Evolutionary conservation across 2,797 vertebrate species (phyloP).

Genomic region (Pipistrellus kuhlii): DNA sequence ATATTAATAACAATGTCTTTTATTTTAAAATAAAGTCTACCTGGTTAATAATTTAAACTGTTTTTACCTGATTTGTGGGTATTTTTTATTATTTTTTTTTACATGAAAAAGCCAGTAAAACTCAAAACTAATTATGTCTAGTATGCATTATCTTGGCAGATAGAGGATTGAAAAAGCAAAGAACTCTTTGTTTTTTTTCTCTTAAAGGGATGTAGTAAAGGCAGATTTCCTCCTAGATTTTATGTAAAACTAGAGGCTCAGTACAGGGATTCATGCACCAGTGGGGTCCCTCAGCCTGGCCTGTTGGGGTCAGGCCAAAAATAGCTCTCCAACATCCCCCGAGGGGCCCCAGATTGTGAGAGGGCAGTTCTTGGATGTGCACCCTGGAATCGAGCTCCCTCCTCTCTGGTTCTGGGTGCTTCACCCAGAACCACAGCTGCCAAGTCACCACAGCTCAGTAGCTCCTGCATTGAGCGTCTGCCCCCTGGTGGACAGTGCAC

Average conservation of each 20-base stretch:
- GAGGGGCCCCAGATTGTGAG: too few species aligned
- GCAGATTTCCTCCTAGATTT: background rate
- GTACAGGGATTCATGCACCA: too few species aligned
- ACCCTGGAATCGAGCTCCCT: too few species aligned
- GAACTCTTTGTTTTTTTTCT: background rate
- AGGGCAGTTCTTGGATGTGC: too few species aligned
- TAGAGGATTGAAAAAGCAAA: background rate
- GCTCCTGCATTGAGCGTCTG: too few species aligned
- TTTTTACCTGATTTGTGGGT: background rate
- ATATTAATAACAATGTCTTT: background rate
- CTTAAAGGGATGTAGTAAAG: background rate
- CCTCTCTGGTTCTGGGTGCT: too few species aligned
- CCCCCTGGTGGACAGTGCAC: too few species aligned
- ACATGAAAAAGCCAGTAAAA: background rate
- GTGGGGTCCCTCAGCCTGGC: too few species aligned
- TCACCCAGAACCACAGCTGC: too few species aligned
- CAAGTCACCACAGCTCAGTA: too few species aligned
- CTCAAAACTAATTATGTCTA: background rate
- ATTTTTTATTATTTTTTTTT: background rate
- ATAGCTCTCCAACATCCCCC: too few species aligned
- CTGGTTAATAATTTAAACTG: background rate
- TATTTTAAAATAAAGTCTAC: constrained; percentile 28
- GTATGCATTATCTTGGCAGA: background rate
- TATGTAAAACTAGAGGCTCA: background rate
- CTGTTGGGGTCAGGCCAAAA: accelerated